Base-by-base conservation (phyloP, 2,888 invertebrate genomes). In the Byasa hedistus region DNA sequence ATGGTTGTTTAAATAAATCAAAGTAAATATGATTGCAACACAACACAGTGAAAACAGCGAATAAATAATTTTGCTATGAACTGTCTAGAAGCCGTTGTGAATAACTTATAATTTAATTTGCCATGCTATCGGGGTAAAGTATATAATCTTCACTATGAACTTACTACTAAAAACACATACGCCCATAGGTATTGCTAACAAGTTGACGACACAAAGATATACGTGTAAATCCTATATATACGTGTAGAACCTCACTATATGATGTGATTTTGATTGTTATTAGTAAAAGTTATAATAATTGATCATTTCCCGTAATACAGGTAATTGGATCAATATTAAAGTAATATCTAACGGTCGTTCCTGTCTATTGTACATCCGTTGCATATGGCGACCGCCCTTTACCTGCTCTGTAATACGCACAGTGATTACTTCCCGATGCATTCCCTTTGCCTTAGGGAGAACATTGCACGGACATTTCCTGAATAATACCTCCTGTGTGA, bases 401-500 rank as follows among this genome's bases (percentile, higher is more conserved):
- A 82, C 89, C 85, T 89, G 87, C 88, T 84, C 82, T 84, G 79
- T 82, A 81, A 76, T 81, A 81, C 79, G 79, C 79, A 83, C 82
- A 82, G 79, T 81, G 82, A 87, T 87, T 87, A 86, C 85, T 86
- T 84, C 81, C 84, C 86, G 82, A 83, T 84, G 82, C 83, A 84
- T 81, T 82, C 83, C 81, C 79, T 81, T 74, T 77, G 89, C 91
- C 89, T 82, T 80, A 76, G 87, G 90, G 84, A 83, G 79, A 81
- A 84, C 86, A 83, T 82, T 75, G 82, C 81, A 82, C 79, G 75
- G 85, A 86, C 86, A 79, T 89, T 90, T 91, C 90, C 90, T 90
- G 88, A 86, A 89, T 88, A 66, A 66, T 84, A 83, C 82, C 77
- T 72, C 79, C 79, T 80, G 83, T 83, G 79, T 84, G 81, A 80